These are phyloP conservation scores for Oncopeltus fasciatus DNA, from an alignment of 1,140 invertebrate species.

Conservation along the genomic window DNA sequence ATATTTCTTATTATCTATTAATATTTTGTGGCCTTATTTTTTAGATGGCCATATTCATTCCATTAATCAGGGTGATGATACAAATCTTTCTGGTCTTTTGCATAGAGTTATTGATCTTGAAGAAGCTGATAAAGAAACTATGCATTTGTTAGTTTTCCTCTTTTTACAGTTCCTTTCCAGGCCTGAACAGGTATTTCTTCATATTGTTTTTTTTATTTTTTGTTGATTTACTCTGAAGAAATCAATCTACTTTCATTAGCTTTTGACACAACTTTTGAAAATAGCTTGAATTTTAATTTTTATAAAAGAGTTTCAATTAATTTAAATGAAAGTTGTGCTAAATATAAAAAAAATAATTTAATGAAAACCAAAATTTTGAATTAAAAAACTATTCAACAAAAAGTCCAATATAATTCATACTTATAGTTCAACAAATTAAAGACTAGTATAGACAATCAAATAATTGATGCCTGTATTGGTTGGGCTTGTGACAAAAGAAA, in stretches of 20 bases:
- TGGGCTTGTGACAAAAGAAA: too few relatives aligned
- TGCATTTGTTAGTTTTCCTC: constrained; percentile 86
- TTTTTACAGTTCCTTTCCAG: constrained; percentile 87
- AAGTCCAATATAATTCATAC: too few relatives aligned
- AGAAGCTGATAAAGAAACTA: constrained; percentile 88
- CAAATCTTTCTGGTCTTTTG: constrained; percentile 46
- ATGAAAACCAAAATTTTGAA: too few relatives aligned
- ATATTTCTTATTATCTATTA: constrained; percentile 24
- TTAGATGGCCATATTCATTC: constrained; percentile 68
- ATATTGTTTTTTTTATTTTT: neutral
- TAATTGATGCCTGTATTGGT: too few relatives aligned
- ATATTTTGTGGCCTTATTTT: too few relatives aligned
- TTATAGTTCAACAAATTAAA: too few relatives aligned
- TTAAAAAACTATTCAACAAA: too few relatives aligned
- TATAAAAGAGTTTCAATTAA: too few relatives aligned
- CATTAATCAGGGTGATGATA: constrained; percentile 60
- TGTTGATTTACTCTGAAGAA: too few relatives aligned
- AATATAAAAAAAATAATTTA: too few relatives aligned
- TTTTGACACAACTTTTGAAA: neutral
- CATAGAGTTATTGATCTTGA: constrained; percentile 80
- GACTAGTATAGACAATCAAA: too few relatives aligned
- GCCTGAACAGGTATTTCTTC: constrained; percentile 45
- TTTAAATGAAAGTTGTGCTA: too few relatives aligned
- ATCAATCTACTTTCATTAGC: neutral
- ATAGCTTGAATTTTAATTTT: neutral